Evolutionary conservation across 2,888 invertebrate species (phyloP).

Genomic region (Hydropsyche betteni): DNA sequence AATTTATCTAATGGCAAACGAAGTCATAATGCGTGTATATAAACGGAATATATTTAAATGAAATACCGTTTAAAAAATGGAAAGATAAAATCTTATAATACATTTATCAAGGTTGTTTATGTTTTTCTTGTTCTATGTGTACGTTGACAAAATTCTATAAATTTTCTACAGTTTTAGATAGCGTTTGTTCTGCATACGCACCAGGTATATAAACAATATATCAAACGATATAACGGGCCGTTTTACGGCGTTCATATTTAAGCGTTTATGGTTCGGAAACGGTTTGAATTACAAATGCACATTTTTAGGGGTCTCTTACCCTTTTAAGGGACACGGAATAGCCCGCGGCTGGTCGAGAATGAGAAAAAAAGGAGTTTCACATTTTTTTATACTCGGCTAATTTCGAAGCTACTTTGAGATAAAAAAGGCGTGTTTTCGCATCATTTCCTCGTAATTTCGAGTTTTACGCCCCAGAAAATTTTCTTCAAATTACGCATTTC

Average conservation of each 20-base stretch:
- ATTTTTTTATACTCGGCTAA: conserved; percentile 20
- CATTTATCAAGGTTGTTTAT: no score
- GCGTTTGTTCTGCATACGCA: not conserved
- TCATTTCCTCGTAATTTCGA: conserved; percentile 28
- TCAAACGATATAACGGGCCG: conserved; percentile 20
- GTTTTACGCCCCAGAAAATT: conserved; percentile 17
- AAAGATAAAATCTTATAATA: no score
- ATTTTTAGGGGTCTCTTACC: conserved; percentile 17
- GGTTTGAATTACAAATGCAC: conserved; percentile 35
- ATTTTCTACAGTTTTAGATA: not conserved
- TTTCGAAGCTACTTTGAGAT: conserved; percentile 22
- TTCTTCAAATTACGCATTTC: conserved; percentile 12
- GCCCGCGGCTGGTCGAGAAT: not conserved
- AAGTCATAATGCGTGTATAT: no score
- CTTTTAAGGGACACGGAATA: conserved; percentile 15
- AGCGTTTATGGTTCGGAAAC: conserved; percentile 35
- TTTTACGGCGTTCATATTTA: conserved; percentile 33
- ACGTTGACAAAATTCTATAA: not conserved
- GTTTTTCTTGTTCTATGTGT: no score
- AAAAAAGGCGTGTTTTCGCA: conserved; percentile 25
- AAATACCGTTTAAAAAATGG: no score
- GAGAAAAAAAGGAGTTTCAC: conserved; percentile 3
- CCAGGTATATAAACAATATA: conserved; percentile 6
- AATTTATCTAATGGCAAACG: no score
- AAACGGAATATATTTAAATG: no score